Evolutionary conservation across 2,888 invertebrate species (phyloP).

Genomic region (Amaurobius ferox): DNA sequence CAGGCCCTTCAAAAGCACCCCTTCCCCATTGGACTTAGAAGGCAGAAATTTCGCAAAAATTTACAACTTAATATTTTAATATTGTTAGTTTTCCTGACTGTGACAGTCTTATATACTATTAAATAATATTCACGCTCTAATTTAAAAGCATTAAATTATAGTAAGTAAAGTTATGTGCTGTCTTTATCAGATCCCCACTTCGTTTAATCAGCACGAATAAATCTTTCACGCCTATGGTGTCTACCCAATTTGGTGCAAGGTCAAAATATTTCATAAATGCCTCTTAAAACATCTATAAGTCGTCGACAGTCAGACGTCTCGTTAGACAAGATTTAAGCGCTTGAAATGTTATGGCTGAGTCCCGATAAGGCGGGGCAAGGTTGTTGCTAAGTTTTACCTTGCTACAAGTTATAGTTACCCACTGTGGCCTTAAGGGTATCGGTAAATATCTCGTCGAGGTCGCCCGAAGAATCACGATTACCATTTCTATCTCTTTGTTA

Average conservation of each 20-base stretch:
- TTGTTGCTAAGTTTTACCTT: not conserved
- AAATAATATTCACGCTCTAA: too few relatives aligned
- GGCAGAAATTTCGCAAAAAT: too few relatives aligned
- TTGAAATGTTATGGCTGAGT: not conserved
- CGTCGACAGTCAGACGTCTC: conserved; percentile 26
- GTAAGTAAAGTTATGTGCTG: too few relatives aligned
- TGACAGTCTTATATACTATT: too few relatives aligned
- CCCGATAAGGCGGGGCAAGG: conserved; percentile 6
- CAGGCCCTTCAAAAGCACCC: too few relatives aligned
- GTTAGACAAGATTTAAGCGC: conserved; percentile 58
- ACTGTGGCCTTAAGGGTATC: not conserved
- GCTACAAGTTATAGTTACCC: not conserved
- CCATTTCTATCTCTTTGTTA: too few relatives aligned
- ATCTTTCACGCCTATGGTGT: not conserved
- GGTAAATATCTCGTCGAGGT: not conserved
- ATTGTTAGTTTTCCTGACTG: too few relatives aligned
- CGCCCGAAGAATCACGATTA: too few relatives aligned
- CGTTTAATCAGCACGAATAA: not conserved
- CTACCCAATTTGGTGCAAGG: not conserved
- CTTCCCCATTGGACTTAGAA: too few relatives aligned
- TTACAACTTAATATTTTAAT: too few relatives aligned
- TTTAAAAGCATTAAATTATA: too few relatives aligned
- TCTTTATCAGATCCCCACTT: too few relatives aligned
- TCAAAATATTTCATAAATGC: conserved; percentile 2
- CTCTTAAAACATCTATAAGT: not conserved